A percentile compares a stretch with the other conserved stretches of the same genome.
Evolutionary conservation across 2,797 vertebrate species (phyloP).

Genomic region (Synaphobranchus kaupii): DNA sequence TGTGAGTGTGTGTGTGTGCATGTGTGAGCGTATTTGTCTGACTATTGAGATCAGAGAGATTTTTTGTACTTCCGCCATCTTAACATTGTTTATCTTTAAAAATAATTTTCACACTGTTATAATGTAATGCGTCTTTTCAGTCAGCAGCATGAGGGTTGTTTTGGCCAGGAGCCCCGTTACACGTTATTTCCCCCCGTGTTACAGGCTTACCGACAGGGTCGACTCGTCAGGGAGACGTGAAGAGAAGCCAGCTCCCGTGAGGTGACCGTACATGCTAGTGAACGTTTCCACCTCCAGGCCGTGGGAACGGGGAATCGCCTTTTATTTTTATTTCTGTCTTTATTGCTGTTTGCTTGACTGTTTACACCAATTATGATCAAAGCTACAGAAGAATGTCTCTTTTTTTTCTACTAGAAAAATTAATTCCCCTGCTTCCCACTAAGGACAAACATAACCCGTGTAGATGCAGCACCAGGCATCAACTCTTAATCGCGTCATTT

Average conservation of each 20-base stretch:
- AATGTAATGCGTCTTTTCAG: neutral
- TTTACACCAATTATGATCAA: constrained; percentile 62
- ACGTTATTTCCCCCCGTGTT: neutral
- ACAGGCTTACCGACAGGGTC: neutral
- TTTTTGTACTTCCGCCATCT: neutral
- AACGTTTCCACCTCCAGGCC: constrained; percentile 47
- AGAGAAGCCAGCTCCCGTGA: constrained; percentile 39
- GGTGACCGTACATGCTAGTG: constrained; percentile 41
- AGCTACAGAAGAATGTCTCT: constrained; percentile 39
- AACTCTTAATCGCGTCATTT: neutral
- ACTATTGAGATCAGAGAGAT: neutral
- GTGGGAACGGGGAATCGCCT: constrained; percentile 31
- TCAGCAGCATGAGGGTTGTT: neutral
- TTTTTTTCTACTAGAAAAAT: neutral
- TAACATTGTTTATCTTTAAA: neutral
- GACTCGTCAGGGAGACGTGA: constrained; percentile 28
- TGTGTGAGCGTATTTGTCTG: constrained; percentile 3
- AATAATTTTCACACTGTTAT: neutral
- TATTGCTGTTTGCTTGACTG: constrained; percentile 62
- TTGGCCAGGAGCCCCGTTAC: neutral
- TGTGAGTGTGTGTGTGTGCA: neutral
- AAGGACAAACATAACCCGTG: neutral
- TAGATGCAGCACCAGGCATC: neutral
- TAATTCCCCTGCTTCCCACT: neutral
- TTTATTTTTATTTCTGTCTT: constrained; percentile 64